A percentile compares a stretch with the other conserved stretches of the same genome.
phyloP scores from a whole-genome alignment of 2,797 vertebrate genomes.

The Hydrolagus colliei region DNA sequence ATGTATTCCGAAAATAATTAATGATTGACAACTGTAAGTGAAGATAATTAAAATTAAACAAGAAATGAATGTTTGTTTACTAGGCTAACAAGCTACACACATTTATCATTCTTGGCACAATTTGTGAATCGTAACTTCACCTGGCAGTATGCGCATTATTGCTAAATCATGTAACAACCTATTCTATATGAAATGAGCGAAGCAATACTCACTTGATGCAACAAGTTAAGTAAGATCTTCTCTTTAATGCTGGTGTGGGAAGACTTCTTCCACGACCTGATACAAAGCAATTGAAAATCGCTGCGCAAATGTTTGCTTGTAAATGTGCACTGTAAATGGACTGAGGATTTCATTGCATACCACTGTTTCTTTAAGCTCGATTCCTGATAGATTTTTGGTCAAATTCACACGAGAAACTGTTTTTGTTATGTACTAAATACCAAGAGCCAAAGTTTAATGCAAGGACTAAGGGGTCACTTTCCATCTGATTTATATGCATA shows the following conservation, averaged over 20 bases:
- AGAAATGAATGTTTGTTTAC: background rate
- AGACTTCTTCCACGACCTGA: background rate
- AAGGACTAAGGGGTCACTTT: slow-evolving; percentile 8
- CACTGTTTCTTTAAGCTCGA: background rate
- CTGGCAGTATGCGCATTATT: background rate
- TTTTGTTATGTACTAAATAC: background rate
- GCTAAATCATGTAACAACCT: slow-evolving; percentile 1
- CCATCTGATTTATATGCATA: background rate
- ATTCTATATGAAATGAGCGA: background rate
- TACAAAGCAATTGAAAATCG: background rate
- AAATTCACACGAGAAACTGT: background rate
- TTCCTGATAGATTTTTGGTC: background rate
- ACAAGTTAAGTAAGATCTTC: background rate
- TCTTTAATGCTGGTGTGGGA: background rate
- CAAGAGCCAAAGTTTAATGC: background rate
- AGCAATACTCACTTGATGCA: slow-evolving; percentile 19
- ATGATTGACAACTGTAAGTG: background rate
- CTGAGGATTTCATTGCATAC: background rate
- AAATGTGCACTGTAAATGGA: background rate
- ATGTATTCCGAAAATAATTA: background rate
- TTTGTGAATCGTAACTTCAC: background rate
- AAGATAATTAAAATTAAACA: background rate
- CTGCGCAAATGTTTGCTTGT: background rate
- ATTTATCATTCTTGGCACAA: background rate
- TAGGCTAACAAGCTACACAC: background rate